Base-by-base conservation (phyloP, 2,113 vertebrate species). In the Arvicanthis niloticus region DNA sequence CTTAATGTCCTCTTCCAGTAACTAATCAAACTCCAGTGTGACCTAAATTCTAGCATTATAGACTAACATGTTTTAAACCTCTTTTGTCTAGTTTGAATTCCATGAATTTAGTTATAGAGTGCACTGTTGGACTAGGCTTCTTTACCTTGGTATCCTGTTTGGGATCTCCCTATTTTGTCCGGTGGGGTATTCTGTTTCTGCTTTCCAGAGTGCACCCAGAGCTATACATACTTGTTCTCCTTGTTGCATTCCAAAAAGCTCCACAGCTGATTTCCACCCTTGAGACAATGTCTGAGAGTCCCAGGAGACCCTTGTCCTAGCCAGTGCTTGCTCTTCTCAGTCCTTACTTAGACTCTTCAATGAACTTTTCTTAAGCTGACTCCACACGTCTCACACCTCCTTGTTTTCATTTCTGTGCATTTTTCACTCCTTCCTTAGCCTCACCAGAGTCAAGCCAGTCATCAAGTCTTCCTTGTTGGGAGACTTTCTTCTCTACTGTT, bases 291-390 rank as follows among this genome's bases (percentile, higher is more conserved):
- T 60, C 45, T 22, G 37, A 81, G 84, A 70, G 37, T 75, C 93
- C 75, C 11, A 11, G 3, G 37, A 29, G 13, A 24, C 88, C 45
- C 37, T 88, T 3, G 51, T 67, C 6, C 19, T 78, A n/a, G 1
- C n/a, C 42, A 56, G 40, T 89, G 51, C 62, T 94, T 93, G 42
- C 26, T 93, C 51, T 73, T 90, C 76, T 62, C 86, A 60, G 19
- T 68, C 12, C 91, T 93, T 92, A 53, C 56, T 82, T 96, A 60
- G 51, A 58, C 31, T 86, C 24, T 89, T 96, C 58, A 15, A 45
- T 51, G 16, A 80, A 93, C 84, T 37, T 67, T 22, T 68, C 48
- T 84, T 72, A 45, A 88, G 73, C 77, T 96, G 73, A 75, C 29
- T 76, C 58, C 31, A 17, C 6, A 75, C 65, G 3, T 67, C 51